Evolutionary conservation across 2,797 vertebrate species (phyloP), one percentile per base, ranked within the genome.

Genomic region (Danio choprae): DNA sequence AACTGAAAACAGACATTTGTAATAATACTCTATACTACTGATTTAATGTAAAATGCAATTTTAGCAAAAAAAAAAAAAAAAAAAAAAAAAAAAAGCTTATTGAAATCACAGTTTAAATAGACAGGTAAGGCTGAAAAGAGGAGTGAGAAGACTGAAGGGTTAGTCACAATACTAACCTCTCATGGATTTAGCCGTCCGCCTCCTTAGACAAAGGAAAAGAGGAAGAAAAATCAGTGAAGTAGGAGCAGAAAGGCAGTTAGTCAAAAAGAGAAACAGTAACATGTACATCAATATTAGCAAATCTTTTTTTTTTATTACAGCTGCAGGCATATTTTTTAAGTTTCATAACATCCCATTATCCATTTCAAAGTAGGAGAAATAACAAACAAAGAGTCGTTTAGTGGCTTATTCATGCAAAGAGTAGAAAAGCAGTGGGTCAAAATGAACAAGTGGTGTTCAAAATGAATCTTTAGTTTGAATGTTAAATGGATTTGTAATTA

Each of bases 141-240:
- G 53, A 12, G 10, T 38, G 89, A 90, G 91, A 87, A n/a, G n/a
- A 72, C 20, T 16, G 12, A 40, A 91, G 90, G 87, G 92, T 90
- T 91, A 92, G 92, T 86, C 71, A 44, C 91, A 92, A 92, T 91
- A 98, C 97, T 97, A 90, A 98, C 98, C 98, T 97, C 93, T 98
- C 95, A 97, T 84, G 95, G 96, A 93, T 95, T 96, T 96, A 95
- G 95, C 95, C 94, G 94, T 92, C 95, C 94, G 90, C 95, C 95
- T 95, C 95, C 97, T 96, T 82, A 72, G 56, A 80, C 48, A 84
- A 41, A 79, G 63, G 73, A 74, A 85, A 90, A 77, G 91, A 91
- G 92, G 88, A 89, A 84, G 82, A 89, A 46, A 62, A 65, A 46
- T 80, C 50, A 80, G 50, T 36, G 38, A 73, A 73, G 50, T 6